These are phyloP conservation scores for Danio albolineatus DNA, from an alignment of 2,797 vertebrate genomes.

Conservation along the genomic window DNA sequence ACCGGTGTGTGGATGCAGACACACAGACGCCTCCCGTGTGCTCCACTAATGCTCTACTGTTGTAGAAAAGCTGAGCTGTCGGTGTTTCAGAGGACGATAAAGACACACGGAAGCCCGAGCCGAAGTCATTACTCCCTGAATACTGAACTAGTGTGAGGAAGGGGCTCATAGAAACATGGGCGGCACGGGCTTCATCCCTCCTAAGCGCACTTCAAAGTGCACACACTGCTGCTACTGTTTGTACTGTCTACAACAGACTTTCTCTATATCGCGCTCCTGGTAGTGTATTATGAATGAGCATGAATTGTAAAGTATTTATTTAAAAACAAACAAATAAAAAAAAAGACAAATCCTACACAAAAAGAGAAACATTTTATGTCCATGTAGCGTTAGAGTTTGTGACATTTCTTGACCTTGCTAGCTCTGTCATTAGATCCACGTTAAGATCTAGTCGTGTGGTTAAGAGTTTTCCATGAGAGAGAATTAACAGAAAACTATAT, in stretches of 20 bases:
- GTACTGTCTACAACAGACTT: constrained; percentile 87
- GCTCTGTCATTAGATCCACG: constrained; percentile 85
- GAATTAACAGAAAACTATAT: constrained; percentile 76
- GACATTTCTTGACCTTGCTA: constrained; percentile 87
- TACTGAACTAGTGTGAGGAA: constrained; percentile 66
- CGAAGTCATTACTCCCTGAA: constrained; percentile 66
- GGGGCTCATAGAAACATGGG: constrained; percentile 59
- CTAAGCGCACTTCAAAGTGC: constrained; percentile 87
- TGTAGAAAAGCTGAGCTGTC: constrained; percentile 49
- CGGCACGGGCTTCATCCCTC: constrained; percentile 79
- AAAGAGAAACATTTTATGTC: constrained; percentile 80
- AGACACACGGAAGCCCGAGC: constrained; percentile 15
- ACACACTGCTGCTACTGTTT: constrained; percentile 95
- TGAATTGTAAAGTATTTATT: constrained; percentile 97
- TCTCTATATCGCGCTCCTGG: constrained; percentile 85
- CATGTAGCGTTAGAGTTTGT: constrained; percentile 91
- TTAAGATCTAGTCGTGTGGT: constrained; percentile 84
- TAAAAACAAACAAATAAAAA: constrained; percentile 85
- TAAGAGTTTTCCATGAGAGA: constrained; percentile 83
- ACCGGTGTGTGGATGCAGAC: constrained; percentile 64
- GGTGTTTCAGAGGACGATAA: constrained; percentile 37
- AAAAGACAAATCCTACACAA: constrained; percentile 46
- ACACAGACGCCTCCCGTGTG: constrained; percentile 36
- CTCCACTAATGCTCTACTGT: constrained; percentile 34
- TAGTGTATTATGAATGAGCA: constrained; percentile 94